Conservation (phyloP, 1,140 invertebrate species). For the Danaus plexippus region DNA sequence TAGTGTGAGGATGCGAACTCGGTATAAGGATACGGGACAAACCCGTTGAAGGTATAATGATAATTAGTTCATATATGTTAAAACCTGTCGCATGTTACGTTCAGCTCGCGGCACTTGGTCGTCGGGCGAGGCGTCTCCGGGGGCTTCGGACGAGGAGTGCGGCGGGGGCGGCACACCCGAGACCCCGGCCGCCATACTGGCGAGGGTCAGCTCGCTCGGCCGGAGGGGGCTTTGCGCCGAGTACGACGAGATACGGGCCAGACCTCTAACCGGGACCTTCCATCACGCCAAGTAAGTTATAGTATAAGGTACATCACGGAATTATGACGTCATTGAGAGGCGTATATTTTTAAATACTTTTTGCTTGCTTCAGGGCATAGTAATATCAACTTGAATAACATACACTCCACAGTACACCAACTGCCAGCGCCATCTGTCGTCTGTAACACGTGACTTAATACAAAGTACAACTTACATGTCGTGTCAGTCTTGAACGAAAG, state of each 20-base stretch:
- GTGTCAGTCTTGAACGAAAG: too few species aligned
- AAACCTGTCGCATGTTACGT: slow-evolving; percentile 6
- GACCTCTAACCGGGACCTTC: slow-evolving; percentile 88
- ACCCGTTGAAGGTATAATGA: slow-evolving; percentile 1
- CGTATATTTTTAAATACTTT: too few species aligned
- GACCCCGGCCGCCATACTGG: slow-evolving; percentile 84
- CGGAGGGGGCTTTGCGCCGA: slow-evolving; percentile 86
- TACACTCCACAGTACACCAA: too few species aligned
- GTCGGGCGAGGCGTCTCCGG: slow-evolving; percentile 75
- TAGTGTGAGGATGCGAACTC: too few species aligned
- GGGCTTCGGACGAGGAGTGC: slow-evolving; percentile 92
- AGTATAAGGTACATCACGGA: too few species aligned
- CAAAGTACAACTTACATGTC: neutral
- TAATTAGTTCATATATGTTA: slow-evolving; percentile 1
- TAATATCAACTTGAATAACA: too few species aligned
- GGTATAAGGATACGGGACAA: too few species aligned
- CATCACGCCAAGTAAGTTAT: slow-evolving; percentile 72
- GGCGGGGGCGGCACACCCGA: slow-evolving; percentile 76
- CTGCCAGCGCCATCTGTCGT: too few species aligned
- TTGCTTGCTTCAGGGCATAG: too few species aligned
- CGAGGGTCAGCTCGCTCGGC: slow-evolving; percentile 74
- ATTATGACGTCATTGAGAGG: too few species aligned
- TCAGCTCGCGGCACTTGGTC: slow-evolving; percentile 55
- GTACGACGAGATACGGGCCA: slow-evolving; percentile 87
- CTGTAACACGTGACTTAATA: neutral